Evolutionary conservation across 2,113 vertebrate genomes (phyloP).

Genomic region (Bubalus kerabau): DNA sequence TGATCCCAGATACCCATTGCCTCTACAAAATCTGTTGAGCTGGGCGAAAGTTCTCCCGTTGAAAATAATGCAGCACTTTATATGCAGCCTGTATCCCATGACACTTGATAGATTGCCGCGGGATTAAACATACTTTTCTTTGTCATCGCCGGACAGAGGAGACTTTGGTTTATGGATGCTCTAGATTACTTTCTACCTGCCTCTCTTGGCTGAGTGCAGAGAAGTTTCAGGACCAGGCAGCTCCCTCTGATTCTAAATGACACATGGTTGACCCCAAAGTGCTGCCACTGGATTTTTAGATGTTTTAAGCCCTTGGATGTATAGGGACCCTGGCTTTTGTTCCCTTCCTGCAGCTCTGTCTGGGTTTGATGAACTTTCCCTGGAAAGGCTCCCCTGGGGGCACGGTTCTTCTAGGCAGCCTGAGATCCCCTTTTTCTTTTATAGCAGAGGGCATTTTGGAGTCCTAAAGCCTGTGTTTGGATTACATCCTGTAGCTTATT

Average conservation of each 20-base stretch:
- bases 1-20: background rate
- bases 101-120: background rate
- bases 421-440: background rate
- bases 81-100: background rate
- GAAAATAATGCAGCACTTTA: background rate
- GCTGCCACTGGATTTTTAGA: background rate
- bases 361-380: background rate
- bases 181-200: background rate
- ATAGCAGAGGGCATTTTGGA: background rate
- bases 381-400: background rate
- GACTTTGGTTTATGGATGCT: constrained; percentile 2
- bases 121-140: background rate
- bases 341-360: background rate
- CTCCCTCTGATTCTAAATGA: background rate
- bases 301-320: background rate
- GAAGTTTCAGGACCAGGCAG: background rate
- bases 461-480: background rate
- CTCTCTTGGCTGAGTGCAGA: background rate
- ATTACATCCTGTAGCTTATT: background rate
- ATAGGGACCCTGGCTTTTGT: background rate
- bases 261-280: background rate
- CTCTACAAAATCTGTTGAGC: background rate
- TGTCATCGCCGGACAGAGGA: background rate
- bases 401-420: rapidly evolving
- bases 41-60: background rate